Percentiles rank a stretch among this genome's conserved stretches.
Conservation (phyloP, 1,140 invertebrate genomes). For the Hypsibius dujardini region DNA sequence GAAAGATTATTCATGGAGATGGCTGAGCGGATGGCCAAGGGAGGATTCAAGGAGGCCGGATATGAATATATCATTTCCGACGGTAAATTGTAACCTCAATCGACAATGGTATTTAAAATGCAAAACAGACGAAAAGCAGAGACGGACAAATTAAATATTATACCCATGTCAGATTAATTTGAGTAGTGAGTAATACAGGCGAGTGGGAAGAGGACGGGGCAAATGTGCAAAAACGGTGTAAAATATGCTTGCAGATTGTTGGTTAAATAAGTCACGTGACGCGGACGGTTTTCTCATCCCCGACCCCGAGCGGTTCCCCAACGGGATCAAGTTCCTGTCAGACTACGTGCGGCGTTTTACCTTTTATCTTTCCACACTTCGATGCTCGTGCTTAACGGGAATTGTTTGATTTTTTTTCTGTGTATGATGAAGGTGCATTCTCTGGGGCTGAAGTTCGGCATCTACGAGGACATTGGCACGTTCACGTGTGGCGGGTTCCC, state of each 20-base stretch:
- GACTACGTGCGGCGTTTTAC: constrained; percentile 51
- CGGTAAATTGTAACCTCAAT: constrained; percentile 12
- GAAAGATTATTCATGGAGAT: constrained; percentile 76
- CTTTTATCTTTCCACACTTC: too few relatives aligned
- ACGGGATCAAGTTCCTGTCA: constrained; percentile 68
- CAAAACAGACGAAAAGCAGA: too few relatives aligned
- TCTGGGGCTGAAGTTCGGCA: constrained; percentile 82
- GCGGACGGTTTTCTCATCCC: constrained; percentile 56
- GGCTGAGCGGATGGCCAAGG: constrained; percentile 66
- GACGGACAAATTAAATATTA: too few relatives aligned
- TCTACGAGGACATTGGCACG: constrained; percentile 89
- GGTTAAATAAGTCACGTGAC: constrained; percentile 63
- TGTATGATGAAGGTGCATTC: constrained; percentile 53
- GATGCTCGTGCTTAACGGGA: too few relatives aligned
- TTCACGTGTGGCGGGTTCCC: constrained; percentile 82
- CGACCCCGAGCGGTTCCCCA: constrained; percentile 68
- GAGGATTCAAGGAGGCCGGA: constrained; percentile 69
- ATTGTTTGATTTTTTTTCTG: too few relatives aligned
- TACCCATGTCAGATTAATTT: too few relatives aligned
- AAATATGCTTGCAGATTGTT: constrained; percentile 49
- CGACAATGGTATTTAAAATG: too few relatives aligned
- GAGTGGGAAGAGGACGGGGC: too few relatives aligned
- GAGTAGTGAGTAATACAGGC: too few relatives aligned
- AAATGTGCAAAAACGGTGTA: too few relatives aligned
- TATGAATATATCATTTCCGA: constrained; percentile 87